phyloP scores from a whole-genome alignment of 2,113 vertebrate genomes.

The Alethe castanea region DNA sequence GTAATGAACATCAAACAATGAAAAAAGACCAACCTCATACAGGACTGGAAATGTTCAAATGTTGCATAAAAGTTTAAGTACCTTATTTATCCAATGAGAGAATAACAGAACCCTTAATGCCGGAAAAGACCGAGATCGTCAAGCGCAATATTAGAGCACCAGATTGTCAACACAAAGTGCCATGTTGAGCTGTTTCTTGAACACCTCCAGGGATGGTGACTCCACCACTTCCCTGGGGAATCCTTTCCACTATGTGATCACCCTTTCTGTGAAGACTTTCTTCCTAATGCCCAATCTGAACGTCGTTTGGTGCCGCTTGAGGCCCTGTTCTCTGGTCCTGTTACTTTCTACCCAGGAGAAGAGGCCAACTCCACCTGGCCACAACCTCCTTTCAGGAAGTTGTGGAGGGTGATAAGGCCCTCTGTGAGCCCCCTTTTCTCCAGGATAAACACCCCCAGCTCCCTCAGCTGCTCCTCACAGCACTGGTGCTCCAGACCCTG shows the following conservation, averaged over 20 bases:
- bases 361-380: fast-evolving
- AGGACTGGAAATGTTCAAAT: neutral
- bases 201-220: neutral
- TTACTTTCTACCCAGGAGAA: neutral
- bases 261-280: neutral
- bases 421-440: neutral
- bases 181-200: neutral
- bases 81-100: neutral
- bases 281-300: neutral
- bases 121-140: neutral
- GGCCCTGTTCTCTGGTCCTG: neutral
- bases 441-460: neutral
- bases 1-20: neutral
- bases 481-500: neutral
- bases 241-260: neutral
- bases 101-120: neutral
- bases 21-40: neutral
- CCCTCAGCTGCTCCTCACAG: neutral
- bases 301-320: neutral
- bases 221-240: neutral
- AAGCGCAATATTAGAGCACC: neutral
- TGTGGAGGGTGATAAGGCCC: fast-evolving
- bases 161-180: neutral
- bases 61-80: neutral
- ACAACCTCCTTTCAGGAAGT: fast-evolving